Evolutionary conservation across 2,888 invertebrate genomes (phyloP), one percentile per base, ranked within the genome.

Genomic region (Cremastinae sp.): DNA sequence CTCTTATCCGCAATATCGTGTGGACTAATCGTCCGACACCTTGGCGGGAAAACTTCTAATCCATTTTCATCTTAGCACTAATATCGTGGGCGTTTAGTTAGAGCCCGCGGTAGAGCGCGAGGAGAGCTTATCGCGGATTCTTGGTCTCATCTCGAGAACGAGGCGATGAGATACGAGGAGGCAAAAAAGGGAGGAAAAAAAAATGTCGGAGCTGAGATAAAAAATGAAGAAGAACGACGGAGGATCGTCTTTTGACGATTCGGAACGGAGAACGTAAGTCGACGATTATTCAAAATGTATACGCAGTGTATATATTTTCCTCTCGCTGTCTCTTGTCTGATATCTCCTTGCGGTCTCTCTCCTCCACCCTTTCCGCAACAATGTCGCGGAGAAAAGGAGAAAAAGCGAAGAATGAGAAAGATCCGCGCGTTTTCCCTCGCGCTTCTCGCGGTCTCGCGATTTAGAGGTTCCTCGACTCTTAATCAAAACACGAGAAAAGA

Each of bases 401-500:
- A 20, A 45, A 18, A 59, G 51, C 51, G 16, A n/a, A 16, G 10
- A 45, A 58, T 64, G 38, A 38, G 34, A 28, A 22, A 22, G 10
- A 59, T 59, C 36, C 34, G 20, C 61, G 20, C 53, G 45, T 53
- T 54, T 69, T 64, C 58, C 47, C 56, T 58, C 68, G n/a, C n/a
- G n/a, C n/a, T n/a, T n/a, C 41, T 53, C 64, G 47, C 58, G 53
- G 58, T 54, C 80, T 75, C 80, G 77, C 77, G 75, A 81, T 79
- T 83, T 80, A n/a, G n/a, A 80, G 81, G 61, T 53, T 81, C 75
- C 80, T 81, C 80, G 82, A 79, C 82, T 84, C 84, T 88, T 88
- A 89, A 89, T 89, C 89, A 88, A 88, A 89, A 86, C 84, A 83
- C 83, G 82, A 87, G 87, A 85, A 87, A 85, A 88, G 87, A 87